Evolutionary conservation across 2,797 vertebrate species (phyloP), one percentile per base, ranked within the genome.

Genomic region (Myotis vivesi): DNA sequence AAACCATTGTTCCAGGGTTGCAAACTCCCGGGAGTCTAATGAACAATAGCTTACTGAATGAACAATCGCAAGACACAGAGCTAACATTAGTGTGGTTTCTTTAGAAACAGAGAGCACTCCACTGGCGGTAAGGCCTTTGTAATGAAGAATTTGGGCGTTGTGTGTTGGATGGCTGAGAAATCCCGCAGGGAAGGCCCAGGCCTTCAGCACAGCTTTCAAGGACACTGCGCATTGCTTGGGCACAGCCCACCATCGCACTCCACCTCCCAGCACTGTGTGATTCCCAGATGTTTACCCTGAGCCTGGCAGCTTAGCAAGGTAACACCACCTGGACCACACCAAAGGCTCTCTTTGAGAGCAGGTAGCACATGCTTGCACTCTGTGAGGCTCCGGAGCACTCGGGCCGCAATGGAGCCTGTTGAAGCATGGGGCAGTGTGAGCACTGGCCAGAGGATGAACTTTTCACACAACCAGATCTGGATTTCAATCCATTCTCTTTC

Each of bases 61-160:
- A 97, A 79, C 88, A 96, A 83, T 92, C 81, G 53, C 75, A 84
- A 94, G 96, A 90, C 66, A 87, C 93, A 94, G 93, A 95, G 96
- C 96, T 95, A 89, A 84, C 69, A 84, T 95, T 92, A 87, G 69
- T 94, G 64, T 46, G 41, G 23, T 86, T 96, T 92, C 85, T 91
- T 93, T 53, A 93, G 46, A 62, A 93, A 90, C 20, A 89, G 73
- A 89, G 85, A 96, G 46, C 38, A 85, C 94, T 90, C 57, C 41
- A 46, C 68, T 83, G 89, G 20, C 53, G 46, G 62, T 76, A 80
- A 49, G 69, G 71, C 7, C 25, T 96, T 66, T 86, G 33, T 71
- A 81, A 23, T 80, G 68, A 72, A 73, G 38, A 66, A 94, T 20
- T 57, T 68, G 49, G 72, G 36, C 53, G 9, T 8, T 77, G n/a